Evolutionary conservation across 2,888 invertebrate genomes (phyloP).

Genomic region (Acleris literana): DNA sequence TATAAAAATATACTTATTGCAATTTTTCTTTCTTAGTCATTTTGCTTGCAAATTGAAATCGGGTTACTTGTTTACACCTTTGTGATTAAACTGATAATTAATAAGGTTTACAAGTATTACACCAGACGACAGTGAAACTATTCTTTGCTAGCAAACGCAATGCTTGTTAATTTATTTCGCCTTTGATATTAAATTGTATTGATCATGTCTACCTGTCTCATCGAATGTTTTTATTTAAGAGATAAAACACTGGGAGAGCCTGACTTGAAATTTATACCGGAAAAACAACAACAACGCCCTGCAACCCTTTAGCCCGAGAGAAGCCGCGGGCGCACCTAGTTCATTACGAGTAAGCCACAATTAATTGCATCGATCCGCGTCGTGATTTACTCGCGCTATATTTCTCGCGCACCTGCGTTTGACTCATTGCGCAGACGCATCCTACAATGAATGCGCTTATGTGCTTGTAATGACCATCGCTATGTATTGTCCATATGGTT

Average conservation of each 20-base stretch:
- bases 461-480: constrained; percentile 34
- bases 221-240: background rate
- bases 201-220: too few relatives aligned
- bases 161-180: too few relatives aligned
- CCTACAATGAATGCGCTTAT: constrained; percentile 40
- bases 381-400: constrained; percentile 72
- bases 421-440: constrained; percentile 61
- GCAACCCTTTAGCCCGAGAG: constrained; percentile 7
- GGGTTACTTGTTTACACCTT: too few relatives aligned
- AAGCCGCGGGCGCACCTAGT: constrained; percentile 32
- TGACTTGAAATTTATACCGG: constrained; percentile 11
- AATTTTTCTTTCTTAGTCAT: background rate
- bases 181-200: too few relatives aligned
- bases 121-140: too few relatives aligned
- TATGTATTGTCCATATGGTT: constrained; percentile 18
- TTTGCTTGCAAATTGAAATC: too few relatives aligned
- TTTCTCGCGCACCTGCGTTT: constrained; percentile 72
- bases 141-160: too few relatives aligned
- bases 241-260: constrained; percentile 7
- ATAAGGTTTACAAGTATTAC: too few relatives aligned
- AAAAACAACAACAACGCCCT: constrained; percentile 6
- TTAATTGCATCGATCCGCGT: constrained; percentile 63
- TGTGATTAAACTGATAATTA: too few relatives aligned
- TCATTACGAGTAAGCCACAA: constrained; percentile 38
- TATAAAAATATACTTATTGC: background rate